Percentiles rank a stretch among this genome's conserved stretches.
phyloP scores from a whole-genome alignment of 2,113 vertebrate species.

The Seriola rivoliana region DNA sequence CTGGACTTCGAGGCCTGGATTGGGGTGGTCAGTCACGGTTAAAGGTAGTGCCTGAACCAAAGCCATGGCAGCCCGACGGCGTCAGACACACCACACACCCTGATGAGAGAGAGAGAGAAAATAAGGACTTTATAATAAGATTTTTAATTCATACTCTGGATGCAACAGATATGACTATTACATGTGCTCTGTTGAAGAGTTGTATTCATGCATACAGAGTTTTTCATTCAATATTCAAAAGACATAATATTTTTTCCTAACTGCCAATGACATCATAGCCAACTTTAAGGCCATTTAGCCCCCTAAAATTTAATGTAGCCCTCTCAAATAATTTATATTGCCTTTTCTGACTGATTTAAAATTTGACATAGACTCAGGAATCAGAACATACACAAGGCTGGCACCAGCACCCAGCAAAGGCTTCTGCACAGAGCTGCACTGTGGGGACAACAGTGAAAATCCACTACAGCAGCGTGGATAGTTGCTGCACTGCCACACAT shows the following conservation, averaged over 20 bases:
- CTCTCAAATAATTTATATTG: conserved; percentile 12
- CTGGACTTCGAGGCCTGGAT: conserved; percentile 83
- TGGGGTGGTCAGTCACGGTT: conserved; percentile 86
- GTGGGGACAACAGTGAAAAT: conserved; percentile 6
- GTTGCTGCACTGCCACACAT: background rate
- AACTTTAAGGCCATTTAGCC: background rate
- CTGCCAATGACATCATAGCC: background rate
- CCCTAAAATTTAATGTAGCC: background rate
- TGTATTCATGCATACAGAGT: background rate
- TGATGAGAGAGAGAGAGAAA: conserved; percentile 67
- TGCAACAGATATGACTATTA: conserved; percentile 1
- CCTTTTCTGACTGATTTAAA: conserved; percentile 1
- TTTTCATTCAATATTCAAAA: conserved; percentile 4
- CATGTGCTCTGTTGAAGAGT: conserved; percentile 6
- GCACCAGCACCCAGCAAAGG: conserved; percentile 17
- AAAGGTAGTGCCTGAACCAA: conserved; percentile 92
- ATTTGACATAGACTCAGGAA: background rate
- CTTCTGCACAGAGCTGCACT: conserved; percentile 17
- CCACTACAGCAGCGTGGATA: background rate
- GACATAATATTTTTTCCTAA: background rate
- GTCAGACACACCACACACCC: conserved; percentile 82
- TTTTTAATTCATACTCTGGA: conserved; percentile 13
- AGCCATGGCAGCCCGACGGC: conserved; percentile 88
- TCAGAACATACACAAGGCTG: background rate
- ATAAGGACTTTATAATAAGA: background rate